phyloP scores from a whole-genome alignment of 1,140 invertebrate species.

The Drosophila novamexicana region DNA sequence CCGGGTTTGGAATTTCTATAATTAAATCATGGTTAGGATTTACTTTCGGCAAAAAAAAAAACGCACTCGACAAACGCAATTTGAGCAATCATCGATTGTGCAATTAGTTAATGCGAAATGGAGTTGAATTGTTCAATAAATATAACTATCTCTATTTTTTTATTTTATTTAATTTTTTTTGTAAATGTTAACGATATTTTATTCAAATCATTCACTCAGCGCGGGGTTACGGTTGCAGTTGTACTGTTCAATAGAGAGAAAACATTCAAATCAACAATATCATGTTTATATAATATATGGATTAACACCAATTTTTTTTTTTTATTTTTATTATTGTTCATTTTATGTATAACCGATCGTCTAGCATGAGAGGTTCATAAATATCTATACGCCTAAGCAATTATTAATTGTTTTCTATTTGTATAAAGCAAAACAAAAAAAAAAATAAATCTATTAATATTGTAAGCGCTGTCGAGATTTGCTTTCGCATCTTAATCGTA shows the following conservation, averaged over 20 bases:
- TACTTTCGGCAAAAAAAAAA: too few relatives aligned
- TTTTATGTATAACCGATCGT: conserved; percentile 2
- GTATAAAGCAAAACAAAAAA: conserved; percentile 61
- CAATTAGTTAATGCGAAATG: too few relatives aligned
- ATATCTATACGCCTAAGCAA: conserved; percentile 48
- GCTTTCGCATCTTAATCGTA: not conserved
- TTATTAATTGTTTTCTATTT: conserved; percentile 81
- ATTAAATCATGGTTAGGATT: too few relatives aligned
- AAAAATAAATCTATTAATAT: conserved; percentile 42
- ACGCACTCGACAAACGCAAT: too few relatives aligned
- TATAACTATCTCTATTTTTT: too few relatives aligned
- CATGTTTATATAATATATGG: conserved; percentile 22
- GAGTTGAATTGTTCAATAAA: too few relatives aligned
- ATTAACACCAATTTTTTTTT: conserved; percentile 17
- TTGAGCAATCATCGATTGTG: too few relatives aligned
- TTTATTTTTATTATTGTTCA: not conserved
- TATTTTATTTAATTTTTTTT: conserved; percentile 1
- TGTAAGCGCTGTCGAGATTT: not conserved
- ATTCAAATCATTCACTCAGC: conserved; percentile 20
- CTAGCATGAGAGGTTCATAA: conserved; percentile 23
- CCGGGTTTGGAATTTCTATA: too few relatives aligned
- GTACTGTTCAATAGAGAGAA: conserved; percentile 27
- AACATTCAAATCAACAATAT: conserved; percentile 34
- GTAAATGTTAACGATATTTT: conserved; percentile 44
- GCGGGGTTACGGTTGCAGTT: conserved; percentile 38